Percentiles rank a stretch among this genome's conserved stretches.
Evolutionary conservation across 2,888 invertebrate species (phyloP).

Genomic region (Chironomus tentans): DNA sequence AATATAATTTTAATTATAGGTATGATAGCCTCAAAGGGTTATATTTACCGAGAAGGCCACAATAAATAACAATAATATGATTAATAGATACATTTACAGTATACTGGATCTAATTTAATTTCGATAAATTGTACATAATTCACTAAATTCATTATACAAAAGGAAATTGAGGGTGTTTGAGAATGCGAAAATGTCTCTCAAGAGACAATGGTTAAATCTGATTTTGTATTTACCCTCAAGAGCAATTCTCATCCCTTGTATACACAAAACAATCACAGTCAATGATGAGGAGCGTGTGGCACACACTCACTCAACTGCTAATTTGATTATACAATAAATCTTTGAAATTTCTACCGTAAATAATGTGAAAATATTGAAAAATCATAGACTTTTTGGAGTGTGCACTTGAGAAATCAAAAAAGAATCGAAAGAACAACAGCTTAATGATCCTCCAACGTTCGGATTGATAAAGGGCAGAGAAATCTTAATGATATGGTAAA

Average conservation of each 20-base stretch:
- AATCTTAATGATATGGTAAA: conserved; percentile 7
- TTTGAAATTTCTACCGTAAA: neutral
- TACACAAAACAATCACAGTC: neutral
- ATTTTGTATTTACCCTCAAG: neutral
- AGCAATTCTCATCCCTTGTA: neutral
- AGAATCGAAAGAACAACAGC: neutral
- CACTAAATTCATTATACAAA: no score
- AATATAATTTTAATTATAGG: neutral
- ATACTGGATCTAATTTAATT: conserved; percentile 4
- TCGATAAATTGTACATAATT: no score
- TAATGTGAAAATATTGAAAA: no score
- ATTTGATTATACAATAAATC: neutral
- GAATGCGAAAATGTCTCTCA: neutral
- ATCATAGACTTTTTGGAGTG: neutral
- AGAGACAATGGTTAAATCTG: neutral
- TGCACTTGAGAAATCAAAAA: neutral
- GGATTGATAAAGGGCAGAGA: neutral
- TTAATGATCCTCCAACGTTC: neutral
- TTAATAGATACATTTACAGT: conserved; percentile 4
- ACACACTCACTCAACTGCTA: neutral
- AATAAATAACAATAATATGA: neutral
- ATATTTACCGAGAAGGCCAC: neutral
- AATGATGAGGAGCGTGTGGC: neutral
- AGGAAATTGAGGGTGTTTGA: neutral
- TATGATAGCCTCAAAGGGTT: conserved; percentile 3